phyloP scores from a whole-genome alignment of 2,888 invertebrate species.

The Helleia helle region DNA sequence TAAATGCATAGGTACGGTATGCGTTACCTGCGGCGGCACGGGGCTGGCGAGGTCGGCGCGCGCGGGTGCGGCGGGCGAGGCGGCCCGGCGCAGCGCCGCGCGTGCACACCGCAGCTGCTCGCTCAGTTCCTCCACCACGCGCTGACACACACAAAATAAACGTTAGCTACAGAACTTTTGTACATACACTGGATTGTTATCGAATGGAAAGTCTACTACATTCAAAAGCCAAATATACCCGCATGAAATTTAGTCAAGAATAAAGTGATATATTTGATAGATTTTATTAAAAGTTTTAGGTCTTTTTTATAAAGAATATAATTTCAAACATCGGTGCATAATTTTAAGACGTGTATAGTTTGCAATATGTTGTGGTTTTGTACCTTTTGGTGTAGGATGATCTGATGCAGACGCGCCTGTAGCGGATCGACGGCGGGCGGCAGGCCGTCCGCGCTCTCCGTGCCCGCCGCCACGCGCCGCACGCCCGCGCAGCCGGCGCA shows the following conservation, averaged over 20 bases:
- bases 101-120: slow-evolving; percentile 86
- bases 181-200: no score
- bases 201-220: no score
- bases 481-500: slow-evolving; percentile 25
- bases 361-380: no score
- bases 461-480: slow-evolving; percentile 19
- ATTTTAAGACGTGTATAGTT: no score
- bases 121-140: slow-evolving; percentile 83
- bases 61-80: slow-evolving; percentile 35
- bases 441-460: slow-evolving; percentile 78
- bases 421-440: slow-evolving; percentile 80
- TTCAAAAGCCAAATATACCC: no score
- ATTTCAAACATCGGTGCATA: no score
- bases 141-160: slow-evolving; percentile 67
- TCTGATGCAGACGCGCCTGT: slow-evolving; percentile 85
- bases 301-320: no score
- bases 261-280: no score
- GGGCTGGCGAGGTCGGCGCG: slow-evolving; percentile 62
- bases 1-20: no score
- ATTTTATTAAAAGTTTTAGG: no score
- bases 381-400: slow-evolving; percentile 87
- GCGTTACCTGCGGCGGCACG: slow-evolving; percentile 42
- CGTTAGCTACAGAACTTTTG: no score
- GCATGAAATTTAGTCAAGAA: no score
- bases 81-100: slow-evolving; percentile 74